phyloP scores from a whole-genome alignment of 2,113 vertebrate genomes.

The Corydoras sp. region DNA sequence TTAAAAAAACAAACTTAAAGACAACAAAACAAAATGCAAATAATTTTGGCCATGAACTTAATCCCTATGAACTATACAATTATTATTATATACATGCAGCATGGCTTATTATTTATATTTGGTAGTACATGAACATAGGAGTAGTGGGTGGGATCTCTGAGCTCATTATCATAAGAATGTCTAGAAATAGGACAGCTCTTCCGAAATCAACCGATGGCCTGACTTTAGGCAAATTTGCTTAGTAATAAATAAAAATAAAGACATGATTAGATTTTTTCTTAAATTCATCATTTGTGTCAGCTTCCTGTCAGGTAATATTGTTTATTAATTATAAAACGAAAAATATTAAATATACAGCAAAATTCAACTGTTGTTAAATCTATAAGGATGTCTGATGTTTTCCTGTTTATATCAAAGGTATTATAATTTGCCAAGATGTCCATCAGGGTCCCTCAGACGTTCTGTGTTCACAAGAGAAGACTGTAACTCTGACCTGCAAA shows the following conservation, averaged over 20 bases:
- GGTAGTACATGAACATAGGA: no score
- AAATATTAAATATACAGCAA: no score
- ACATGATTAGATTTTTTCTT: background rate
- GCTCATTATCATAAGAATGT: background rate
- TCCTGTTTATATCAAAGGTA: background rate
- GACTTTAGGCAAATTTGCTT: background rate
- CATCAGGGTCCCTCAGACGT: constrained; percentile 30
- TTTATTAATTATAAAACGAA: background rate
- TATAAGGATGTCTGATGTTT: no score
- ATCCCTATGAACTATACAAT: no score
- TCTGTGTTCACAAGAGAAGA: background rate
- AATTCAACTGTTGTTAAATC: no score
- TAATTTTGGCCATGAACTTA: no score
- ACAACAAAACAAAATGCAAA: no score
- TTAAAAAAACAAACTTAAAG: no score
- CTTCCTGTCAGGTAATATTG: constrained; percentile 23
- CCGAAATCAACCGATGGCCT: background rate
- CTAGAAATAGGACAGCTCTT: background rate
- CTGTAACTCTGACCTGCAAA: constrained; percentile 23
- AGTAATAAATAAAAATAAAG: background rate
- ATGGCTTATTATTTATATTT: no score
- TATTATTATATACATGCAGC: no score
- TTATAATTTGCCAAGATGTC: constrained; percentile 4
- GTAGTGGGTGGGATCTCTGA: no score
- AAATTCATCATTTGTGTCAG: background rate